Evolutionary conservation across 2,113 vertebrate species (phyloP).

Genomic region (Cricetomys ansorgei): DNA sequence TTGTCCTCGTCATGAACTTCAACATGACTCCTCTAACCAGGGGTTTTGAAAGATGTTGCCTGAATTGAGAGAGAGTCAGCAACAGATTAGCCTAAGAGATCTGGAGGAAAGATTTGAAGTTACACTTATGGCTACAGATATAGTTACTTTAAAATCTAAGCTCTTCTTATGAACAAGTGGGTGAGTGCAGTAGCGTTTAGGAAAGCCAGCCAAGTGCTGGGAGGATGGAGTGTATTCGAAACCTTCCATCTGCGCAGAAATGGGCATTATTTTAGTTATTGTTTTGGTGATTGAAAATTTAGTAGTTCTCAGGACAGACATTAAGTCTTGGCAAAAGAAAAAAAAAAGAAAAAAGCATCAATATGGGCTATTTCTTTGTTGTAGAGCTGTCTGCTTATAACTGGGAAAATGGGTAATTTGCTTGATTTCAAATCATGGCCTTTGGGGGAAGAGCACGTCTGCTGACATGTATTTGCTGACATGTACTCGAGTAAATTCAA

Average conservation of each 20-base stretch:
- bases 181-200: background rate
- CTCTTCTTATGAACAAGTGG: background rate
- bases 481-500: background rate
- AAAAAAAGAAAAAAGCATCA: background rate
- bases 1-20: background rate
- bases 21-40: background rate
- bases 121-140: background rate
- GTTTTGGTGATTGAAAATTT: background rate
- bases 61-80: background rate
- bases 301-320: background rate
- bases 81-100: background rate
- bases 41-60: background rate
- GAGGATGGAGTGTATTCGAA: background rate
- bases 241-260: background rate
- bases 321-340: background rate
- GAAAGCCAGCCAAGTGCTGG: conserved; percentile 6
- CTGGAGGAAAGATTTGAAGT: background rate
- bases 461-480: no score
- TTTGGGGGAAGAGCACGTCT: background rate
- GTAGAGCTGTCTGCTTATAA: background rate
- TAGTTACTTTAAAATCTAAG: conserved; percentile 25
- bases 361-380: background rate
- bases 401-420: background rate
- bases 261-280: background rate
- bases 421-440: background rate